These are phyloP conservation scores for Sorex araneus DNA, from an alignment of 2,113 vertebrate genomes.

Conservation along the genomic window DNA sequence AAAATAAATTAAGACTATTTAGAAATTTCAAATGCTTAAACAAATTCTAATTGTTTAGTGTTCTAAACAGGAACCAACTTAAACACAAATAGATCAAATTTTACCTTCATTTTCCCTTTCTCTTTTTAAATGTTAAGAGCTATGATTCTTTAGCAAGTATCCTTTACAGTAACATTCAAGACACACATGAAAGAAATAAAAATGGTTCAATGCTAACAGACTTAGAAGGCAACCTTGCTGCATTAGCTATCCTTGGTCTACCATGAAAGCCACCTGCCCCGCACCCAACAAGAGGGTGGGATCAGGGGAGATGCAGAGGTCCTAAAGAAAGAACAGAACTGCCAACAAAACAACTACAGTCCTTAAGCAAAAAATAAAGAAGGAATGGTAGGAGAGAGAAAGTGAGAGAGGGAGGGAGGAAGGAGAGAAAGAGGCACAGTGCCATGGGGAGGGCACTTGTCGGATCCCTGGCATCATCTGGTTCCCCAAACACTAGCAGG, in stretches of 20 bases:
- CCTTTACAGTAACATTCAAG: background rate
- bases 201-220: conserved; percentile 8
- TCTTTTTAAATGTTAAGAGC: background rate
- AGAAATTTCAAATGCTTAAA: conserved; percentile 50
- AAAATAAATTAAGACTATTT: background rate
- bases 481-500: no score
- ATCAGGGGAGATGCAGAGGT: background rate
- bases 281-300: background rate
- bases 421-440: no score
- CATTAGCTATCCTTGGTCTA: background rate
- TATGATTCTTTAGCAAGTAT: background rate
- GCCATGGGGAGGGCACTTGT: no score
- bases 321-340: background rate
- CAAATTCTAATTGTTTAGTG: background rate
- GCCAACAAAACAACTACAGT: background rate
- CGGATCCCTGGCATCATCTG: no score
- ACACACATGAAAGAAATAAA: background rate
- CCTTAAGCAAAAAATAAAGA: no score
- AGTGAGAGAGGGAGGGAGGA: no score
- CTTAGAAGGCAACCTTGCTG: background rate
- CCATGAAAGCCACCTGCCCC: background rate
- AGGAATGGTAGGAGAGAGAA: no score
- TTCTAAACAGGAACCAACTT: background rate
- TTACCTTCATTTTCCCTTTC: conserved; percentile 7
- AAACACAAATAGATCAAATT: background rate